These are phyloP conservation scores for Pedetes capensis DNA, from an alignment of 2,113 vertebrate genomes.

Conservation along the genomic window DNA sequence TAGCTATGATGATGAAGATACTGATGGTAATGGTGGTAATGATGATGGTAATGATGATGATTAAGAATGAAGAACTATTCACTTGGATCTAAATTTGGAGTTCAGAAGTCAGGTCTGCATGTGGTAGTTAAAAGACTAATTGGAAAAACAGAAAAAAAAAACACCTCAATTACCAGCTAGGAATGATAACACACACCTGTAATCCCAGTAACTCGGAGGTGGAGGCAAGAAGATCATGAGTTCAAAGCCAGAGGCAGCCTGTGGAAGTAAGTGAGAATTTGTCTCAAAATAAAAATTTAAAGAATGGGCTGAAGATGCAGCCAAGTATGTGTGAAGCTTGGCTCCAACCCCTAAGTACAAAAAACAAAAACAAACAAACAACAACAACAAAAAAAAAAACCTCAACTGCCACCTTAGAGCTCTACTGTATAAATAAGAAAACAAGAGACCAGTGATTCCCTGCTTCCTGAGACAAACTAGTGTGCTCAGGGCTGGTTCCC, in stretches of 20 bases:
- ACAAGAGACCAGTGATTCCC: not conserved
- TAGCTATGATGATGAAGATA: not conserved
- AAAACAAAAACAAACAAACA: too few relatives aligned
- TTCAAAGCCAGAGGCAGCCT: too few relatives aligned
- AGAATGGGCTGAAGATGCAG: too few relatives aligned
- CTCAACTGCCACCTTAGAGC: not conserved
- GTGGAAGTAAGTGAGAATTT: too few relatives aligned
- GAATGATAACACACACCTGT: too few relatives aligned
- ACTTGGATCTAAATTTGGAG: not conserved
- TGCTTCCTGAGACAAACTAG: not conserved
- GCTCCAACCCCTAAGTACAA: too few relatives aligned
- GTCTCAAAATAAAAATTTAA: too few relatives aligned
- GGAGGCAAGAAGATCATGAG: too few relatives aligned
- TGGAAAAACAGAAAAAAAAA: not conserved
- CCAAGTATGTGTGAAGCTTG: too few relatives aligned
- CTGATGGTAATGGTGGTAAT: not conserved
- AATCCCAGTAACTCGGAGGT: too few relatives aligned
- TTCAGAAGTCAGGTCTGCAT: not conserved
- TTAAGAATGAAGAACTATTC: not conserved
- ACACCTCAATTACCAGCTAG: not conserved
- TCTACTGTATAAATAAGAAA: too few relatives aligned
- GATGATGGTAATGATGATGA: not conserved
- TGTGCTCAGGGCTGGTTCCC: not conserved
- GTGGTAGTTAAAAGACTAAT: not conserved
- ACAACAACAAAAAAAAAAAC: too few relatives aligned